These are phyloP conservation scores for Morinoia aosen DNA, from an alignment of 2,888 invertebrate genomes.

Conservation along the genomic window DNA sequence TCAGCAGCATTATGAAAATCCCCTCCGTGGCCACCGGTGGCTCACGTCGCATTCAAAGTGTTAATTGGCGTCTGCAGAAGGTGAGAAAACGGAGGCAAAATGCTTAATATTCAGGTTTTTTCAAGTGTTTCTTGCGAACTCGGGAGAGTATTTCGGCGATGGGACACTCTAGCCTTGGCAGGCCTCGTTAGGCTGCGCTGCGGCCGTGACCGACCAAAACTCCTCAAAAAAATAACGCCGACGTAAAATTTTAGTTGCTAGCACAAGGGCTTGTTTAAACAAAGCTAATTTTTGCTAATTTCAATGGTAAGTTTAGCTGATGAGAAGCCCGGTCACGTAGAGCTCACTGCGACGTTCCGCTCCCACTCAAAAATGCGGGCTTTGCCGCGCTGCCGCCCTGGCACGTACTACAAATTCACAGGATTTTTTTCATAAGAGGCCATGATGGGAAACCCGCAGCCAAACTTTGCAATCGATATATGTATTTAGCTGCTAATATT, in stretches of 20 bases:
- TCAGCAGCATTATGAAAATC: too few species aligned
- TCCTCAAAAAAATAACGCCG: background rate
- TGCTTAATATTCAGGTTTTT: background rate
- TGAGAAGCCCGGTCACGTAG: constrained; percentile 10
- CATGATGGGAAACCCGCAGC: background rate
- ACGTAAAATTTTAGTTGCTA: background rate
- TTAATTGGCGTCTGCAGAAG: background rate
- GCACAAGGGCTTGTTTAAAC: background rate
- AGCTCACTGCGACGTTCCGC: background rate
- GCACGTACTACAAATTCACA: background rate
- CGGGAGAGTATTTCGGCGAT: background rate
- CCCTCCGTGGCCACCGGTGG: too few species aligned
- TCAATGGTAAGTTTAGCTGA: background rate
- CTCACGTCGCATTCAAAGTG: too few species aligned
- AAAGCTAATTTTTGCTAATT: constrained; percentile 12
- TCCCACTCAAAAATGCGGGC: background rate
- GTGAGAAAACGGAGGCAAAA: background rate
- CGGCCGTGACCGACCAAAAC: background rate
- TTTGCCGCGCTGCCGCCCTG: background rate
- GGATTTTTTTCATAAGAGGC: background rate
- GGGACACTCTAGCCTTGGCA: background rate
- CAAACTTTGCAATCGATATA: background rate
- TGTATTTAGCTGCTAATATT: too few species aligned
- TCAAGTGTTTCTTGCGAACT: background rate
- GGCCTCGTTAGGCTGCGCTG: background rate